Conservation (phyloP, 2,888 invertebrate species). For the Ormyrus labotus region DNA sequence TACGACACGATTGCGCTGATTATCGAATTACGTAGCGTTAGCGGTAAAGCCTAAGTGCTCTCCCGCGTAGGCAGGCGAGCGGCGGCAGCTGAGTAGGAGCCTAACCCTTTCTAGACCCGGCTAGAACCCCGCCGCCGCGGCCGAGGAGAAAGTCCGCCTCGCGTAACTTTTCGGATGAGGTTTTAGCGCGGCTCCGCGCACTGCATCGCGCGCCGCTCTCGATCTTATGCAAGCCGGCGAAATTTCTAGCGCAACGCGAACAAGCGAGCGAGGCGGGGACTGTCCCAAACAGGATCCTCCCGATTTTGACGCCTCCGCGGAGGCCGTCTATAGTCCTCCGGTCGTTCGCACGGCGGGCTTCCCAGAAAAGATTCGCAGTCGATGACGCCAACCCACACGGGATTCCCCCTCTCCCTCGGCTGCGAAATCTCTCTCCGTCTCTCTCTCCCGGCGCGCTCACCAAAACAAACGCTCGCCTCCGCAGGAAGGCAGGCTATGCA, state of each 20-base stretch:
- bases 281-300: conserved; percentile 26
- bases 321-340: background rate
- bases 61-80: background rate
- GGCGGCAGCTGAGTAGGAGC: background rate
- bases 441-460: background rate
- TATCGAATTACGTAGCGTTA: conserved; percentile 60
- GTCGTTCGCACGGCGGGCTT: conserved; percentile 13
- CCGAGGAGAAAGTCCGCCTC: conserved; percentile 23
- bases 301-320: background rate
- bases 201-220: background rate
- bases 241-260: background rate
- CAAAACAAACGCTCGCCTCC: background rate
- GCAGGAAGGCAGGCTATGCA: too few relatives aligned
- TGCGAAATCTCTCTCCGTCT: background rate
- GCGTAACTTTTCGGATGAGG: conserved; percentile 26
- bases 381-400: conserved; percentile 36
- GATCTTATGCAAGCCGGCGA: background rate
- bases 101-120: conserved; percentile 12
- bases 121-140: background rate
- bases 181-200: conserved; percentile 23
- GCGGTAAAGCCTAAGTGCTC: conserved; percentile 25
- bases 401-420: background rate
- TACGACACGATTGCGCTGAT: conserved; percentile 60
- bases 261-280: background rate
- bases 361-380: conserved; percentile 50